Base-by-base conservation (phyloP, 2,113 vertebrate genomes). In the Sminthopsis crassicaudata region DNA sequence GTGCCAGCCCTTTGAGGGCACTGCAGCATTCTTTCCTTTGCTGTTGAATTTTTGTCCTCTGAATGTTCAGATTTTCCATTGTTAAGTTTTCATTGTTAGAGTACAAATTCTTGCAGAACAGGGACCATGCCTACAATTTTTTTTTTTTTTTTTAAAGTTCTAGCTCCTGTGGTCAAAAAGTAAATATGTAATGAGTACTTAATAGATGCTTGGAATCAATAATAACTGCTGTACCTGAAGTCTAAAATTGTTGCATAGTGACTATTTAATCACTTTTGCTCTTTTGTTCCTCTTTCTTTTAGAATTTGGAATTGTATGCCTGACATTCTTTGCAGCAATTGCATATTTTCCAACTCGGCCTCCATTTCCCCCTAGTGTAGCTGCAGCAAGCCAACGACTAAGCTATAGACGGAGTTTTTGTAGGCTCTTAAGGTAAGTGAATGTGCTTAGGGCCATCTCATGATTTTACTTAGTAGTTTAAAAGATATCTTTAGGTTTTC, bases 321-420 rank as follows among this genome's bases (percentile, higher is more conserved):
- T 99, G 97, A 99, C 99, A 46, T 99, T 99, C 97, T 98, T 98
- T 0, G 99, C 99, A 4, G 98, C 99, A 0, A 95, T 99, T 92
- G 98, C 99, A 89, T 99, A 99, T 95, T 99, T 99, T 98, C 99
- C 99, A 25, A 99, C 99, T 0, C 99, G 99, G 3, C 99, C 99
- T 46, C 99, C 99, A 0, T 97, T 99, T 90, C 99, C 99, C 91
- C 99, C 99, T 95, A 99, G 99, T 0, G 99, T 99, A 93, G 99
- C 99, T 46, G 99, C 99, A 1, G 99, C 99, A 0, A 99, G 99
- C 97, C 99, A 99, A 95, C 98, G 99, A 30, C 99, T 99, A 93
- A 99, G 99, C 96, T 99, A 99, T 97, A 98, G 99, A 96, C 99
- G 98, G 98, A 99, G 99, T 97, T 99, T 99, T 97, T 99, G 99